Conservation (phyloP, 2,113 vertebrate genomes). For the Dunckerocampus dactyliophorus region DNA sequence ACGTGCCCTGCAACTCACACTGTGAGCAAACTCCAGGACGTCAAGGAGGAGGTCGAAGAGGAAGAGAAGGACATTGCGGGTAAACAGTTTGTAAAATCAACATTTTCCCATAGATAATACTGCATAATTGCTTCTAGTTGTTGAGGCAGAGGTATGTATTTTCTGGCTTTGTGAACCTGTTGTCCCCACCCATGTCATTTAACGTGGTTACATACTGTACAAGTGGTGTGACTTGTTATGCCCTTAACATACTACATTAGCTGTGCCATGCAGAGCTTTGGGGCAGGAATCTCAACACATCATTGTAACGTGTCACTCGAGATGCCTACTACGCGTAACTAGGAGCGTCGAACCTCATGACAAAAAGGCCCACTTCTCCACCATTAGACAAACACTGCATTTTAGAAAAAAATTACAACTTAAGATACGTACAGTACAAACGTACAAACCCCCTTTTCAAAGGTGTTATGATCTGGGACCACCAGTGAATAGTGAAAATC, state of each 20-base stretch:
- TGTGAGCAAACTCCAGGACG: slow-evolving; percentile 78
- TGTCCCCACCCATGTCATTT: no score
- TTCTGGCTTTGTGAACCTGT: not conserved
- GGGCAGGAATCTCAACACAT: not conserved
- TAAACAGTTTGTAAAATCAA: slow-evolving; percentile 48
- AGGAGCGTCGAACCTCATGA: not conserved
- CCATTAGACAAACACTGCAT: no score
- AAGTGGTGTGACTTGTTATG: no score
- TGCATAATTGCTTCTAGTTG: not conserved
- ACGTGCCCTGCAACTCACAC: slow-evolving; percentile 79
- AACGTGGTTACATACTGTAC: no score
- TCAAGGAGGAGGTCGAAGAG: slow-evolving; percentile 83
- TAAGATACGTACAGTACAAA: no score
- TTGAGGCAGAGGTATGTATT: no score
- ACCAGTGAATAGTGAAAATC: no score
- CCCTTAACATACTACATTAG: not conserved
- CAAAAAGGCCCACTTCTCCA: slow-evolving; percentile 9
- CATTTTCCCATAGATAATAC: not conserved
- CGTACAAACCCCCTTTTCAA: no score
- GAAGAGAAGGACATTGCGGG: slow-evolving; percentile 82
- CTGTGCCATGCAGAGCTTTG: not conserved
- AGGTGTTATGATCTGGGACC: no score
- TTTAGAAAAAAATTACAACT: no score
- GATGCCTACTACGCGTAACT: not conserved
- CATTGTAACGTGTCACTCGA: not conserved